Percentiles rank a stretch among this genome's conserved stretches.
Conservation (phyloP, 2,888 invertebrate genomes). For the Entomobrya proxima region DNA sequence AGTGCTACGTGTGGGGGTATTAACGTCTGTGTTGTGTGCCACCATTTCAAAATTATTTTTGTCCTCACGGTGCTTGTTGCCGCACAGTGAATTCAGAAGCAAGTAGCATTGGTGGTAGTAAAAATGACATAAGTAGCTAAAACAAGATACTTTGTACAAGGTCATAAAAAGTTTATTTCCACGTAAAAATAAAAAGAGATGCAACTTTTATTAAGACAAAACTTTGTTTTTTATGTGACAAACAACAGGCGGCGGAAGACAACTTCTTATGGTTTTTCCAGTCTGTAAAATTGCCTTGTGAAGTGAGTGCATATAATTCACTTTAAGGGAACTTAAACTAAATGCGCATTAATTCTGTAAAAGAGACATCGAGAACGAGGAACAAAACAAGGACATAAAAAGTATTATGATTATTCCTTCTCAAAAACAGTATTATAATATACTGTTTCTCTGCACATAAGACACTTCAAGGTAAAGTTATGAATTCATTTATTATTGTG, state of each 20-base stretch:
- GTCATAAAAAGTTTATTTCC: constrained; percentile 35
- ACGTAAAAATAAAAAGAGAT: constrained; percentile 38
- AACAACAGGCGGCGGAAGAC: constrained; percentile 5
- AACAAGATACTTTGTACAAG: constrained; percentile 41
- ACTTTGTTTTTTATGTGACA: constrained; percentile 27
- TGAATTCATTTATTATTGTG: no score
- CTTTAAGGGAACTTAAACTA: background rate
- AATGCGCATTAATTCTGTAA: background rate
- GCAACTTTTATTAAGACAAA: constrained; percentile 27
- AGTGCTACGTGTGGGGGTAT: background rate
- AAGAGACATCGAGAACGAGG: background rate
- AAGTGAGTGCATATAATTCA: background rate
- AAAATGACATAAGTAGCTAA: constrained; percentile 36
- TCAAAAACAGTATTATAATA: no score
- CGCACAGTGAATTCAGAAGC: background rate
- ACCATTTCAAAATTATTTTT: constrained; percentile 40
- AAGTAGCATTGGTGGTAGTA: constrained; percentile 10
- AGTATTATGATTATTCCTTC: no score
- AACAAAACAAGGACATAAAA: background rate
- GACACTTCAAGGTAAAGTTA: no score
- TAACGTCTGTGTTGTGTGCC: constrained; percentile 19
- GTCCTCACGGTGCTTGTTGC: constrained; percentile 2
- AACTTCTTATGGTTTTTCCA: background rate
- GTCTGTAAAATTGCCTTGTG: background rate
- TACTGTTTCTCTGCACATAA: background rate